Evolutionary conservation across 1,140 invertebrate species (phyloP).

Genomic region (Ganaspis sp.): DNA sequence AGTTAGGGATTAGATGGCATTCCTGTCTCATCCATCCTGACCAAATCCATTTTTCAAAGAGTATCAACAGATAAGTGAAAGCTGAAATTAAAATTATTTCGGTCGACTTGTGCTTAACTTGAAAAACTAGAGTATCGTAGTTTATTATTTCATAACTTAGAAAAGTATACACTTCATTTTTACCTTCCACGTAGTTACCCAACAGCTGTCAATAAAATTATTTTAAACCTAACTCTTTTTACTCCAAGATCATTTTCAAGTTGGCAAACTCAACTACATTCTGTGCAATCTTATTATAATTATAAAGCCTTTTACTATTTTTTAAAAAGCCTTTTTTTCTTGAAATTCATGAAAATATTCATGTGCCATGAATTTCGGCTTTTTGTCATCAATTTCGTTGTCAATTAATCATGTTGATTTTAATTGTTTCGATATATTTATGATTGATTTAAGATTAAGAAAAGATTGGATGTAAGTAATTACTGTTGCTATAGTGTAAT

Average conservation of each 20-base stretch:
- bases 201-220: not conserved
- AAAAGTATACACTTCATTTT: not conserved
- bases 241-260: not conserved
- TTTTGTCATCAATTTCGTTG: not conserved
- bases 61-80: not conserved
- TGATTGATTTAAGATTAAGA: no score
- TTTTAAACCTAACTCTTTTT: not conserved
- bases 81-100: not conserved
- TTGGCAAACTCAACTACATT: not conserved
- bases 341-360: conserved; percentile 20
- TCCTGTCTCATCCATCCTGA: not conserved
- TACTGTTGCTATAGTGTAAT: no score
- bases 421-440: no score
- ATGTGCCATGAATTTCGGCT: conserved; percentile 4
- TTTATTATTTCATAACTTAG: not conserved
- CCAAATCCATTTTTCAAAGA: not conserved
- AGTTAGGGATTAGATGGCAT: not conserved
- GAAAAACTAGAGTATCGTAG: conserved; percentile 5
- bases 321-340: not conserved
- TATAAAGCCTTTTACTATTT: no score
- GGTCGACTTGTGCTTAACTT: not conserved
- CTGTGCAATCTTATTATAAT: no score
- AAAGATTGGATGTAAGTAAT: no score
- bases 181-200: not conserved
- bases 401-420: no score